phyloP scores from a whole-genome alignment of 2,113 vertebrate genomes.

The Ictidomys tridecemlineatus region DNA sequence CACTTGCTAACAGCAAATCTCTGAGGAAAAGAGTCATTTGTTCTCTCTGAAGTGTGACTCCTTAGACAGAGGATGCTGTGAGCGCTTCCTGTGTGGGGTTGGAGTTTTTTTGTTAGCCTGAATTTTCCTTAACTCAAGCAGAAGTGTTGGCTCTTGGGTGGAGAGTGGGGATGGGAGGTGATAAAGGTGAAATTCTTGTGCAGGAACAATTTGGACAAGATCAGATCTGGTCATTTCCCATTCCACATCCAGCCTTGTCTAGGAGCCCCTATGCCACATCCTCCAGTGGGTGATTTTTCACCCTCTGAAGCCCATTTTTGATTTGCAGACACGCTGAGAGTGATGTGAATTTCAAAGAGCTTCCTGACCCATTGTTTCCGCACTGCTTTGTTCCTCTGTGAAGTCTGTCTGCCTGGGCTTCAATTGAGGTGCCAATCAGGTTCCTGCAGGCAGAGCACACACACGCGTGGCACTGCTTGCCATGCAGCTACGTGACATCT shows the following conservation, averaged over 20 bases:
- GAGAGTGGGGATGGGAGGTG: neutral
- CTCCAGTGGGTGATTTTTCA: neutral
- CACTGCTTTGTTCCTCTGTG: neutral
- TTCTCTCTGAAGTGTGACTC: neutral
- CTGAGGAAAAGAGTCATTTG: neutral
- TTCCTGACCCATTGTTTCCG: neutral
- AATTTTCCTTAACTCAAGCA: neutral
- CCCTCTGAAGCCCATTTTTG: neutral
- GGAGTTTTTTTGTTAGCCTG: neutral
- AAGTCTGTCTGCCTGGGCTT: neutral
- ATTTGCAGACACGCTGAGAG: neutral
- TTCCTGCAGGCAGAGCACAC: neutral
- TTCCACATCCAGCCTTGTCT: neutral
- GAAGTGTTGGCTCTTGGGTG: neutral
- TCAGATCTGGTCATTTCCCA: neutral
- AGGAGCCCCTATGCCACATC: neutral
- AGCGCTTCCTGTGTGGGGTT: neutral
- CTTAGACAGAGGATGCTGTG: neutral
- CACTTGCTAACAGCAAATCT: neutral
- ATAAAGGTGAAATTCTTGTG: neutral
- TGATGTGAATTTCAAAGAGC: conserved; percentile 34
- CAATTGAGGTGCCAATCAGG: neutral
- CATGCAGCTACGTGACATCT: neutral
- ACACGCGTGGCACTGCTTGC: neutral
- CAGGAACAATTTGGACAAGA: neutral